Conservation (phyloP, 2,888 invertebrate species). For the Lissonota sp. region DNA sequence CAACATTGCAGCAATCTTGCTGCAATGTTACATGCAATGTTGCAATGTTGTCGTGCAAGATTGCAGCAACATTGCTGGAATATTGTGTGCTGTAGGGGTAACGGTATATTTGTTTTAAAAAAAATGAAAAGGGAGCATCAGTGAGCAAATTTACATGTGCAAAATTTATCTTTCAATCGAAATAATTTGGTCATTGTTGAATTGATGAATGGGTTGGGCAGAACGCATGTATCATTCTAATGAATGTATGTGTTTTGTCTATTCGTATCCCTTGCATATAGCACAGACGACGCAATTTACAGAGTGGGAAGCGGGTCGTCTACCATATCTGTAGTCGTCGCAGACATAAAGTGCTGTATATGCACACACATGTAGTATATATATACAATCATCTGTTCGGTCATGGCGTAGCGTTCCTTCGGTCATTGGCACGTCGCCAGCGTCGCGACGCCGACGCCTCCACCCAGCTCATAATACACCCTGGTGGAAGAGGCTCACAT, state of each 20-base stretch:
- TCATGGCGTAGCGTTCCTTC: constrained; percentile 50
- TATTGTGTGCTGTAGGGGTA: too few species aligned
- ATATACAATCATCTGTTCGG: constrained; percentile 32
- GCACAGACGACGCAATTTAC: constrained; percentile 49
- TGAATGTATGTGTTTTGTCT: too few species aligned
- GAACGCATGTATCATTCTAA: not conserved
- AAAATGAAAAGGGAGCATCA: too few species aligned
- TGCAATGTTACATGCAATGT: too few species aligned
- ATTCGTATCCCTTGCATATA: constrained; percentile 55
- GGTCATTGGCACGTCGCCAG: constrained; percentile 65
- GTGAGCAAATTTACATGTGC: too few species aligned
- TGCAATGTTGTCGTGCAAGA: too few species aligned
- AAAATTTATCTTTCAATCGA: too few species aligned
- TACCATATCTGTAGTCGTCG: constrained; percentile 46
- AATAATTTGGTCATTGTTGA: not conserved
- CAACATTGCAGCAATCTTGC: too few species aligned
- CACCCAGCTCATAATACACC: constrained; percentile 56
- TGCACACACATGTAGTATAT: not conserved
- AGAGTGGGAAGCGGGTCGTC: constrained; percentile 39
- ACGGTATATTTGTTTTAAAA: too few species aligned
- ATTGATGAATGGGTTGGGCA: not conserved
- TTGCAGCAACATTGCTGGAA: too few species aligned
- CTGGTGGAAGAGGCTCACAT: constrained; percentile 46
- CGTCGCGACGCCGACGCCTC: constrained; percentile 58
- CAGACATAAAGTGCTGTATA: constrained; percentile 47